Evolutionary conservation across 2,797 vertebrate genomes (phyloP).

Genomic region (Sciaenops ocellatus): DNA sequence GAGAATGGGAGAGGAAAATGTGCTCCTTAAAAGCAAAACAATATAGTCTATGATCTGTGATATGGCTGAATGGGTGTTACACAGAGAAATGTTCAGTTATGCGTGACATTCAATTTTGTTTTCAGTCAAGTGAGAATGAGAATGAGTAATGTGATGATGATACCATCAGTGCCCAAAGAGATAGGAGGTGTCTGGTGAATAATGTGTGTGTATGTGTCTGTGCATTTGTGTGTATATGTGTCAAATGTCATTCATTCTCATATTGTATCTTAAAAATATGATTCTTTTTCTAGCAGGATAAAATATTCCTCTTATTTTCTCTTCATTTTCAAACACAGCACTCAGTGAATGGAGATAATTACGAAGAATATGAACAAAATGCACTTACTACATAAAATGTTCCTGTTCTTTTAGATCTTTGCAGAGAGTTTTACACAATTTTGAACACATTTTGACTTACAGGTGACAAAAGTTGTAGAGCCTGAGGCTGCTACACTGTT

Average conservation of each 20-base stretch:
- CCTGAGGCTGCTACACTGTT: no score
- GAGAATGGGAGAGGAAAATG: background rate
- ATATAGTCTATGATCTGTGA: background rate
- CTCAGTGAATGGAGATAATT: no score
- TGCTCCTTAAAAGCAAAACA: background rate
- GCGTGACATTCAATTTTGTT: constrained; percentile 1
- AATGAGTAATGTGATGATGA: constrained; percentile 6
- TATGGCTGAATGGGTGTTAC: background rate
- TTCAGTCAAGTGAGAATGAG: constrained; percentile 8
- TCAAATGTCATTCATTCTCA: background rate
- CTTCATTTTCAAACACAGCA: no score
- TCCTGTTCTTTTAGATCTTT: no score
- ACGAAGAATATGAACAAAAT: no score
- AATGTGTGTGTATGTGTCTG: background rate
- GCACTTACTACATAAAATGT: no score
- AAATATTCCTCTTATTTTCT: no score
- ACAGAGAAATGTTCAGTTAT: background rate
- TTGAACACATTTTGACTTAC: no score
- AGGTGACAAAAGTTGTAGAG: no score
- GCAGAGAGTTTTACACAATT: no score
- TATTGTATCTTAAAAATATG: background rate
- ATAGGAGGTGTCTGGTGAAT: constrained; percentile 10
- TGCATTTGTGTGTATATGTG: background rate
- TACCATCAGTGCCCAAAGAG: constrained; percentile 9
- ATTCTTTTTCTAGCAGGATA: background rate